Conservation (phyloP, 2,797 vertebrate genomes). For the Trachurus trachurus region DNA sequence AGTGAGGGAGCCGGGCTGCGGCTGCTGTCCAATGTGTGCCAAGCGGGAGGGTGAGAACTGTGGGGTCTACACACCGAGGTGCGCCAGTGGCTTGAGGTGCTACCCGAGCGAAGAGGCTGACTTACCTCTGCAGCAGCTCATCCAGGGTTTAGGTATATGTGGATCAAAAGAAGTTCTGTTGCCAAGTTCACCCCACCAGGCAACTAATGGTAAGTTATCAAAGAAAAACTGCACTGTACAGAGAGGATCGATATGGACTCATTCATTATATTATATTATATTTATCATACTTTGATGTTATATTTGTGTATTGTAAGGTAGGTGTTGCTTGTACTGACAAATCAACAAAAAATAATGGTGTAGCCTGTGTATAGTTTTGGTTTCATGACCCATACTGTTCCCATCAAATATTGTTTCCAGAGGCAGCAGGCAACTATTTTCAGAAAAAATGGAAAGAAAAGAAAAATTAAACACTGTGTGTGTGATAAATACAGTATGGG, state of each 20-base stretch:
- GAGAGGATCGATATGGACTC: neutral
- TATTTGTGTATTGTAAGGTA: neutral
- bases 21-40: slow-evolving; percentile 94
- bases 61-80: slow-evolving; percentile 93
- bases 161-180: slow-evolving; percentile 16
- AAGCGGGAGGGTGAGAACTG: slow-evolving; percentile 90
- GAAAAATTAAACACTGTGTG: neutral
- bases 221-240: neutral
- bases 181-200: slow-evolving; percentile 56
- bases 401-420: neutral
- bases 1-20: slow-evolving; percentile 94
- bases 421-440: neutral
- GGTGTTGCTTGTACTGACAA: neutral
- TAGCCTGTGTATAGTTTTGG: slow-evolving; percentile 4
- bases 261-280: no score
- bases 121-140: slow-evolving; percentile 90
- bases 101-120: slow-evolving; percentile 88
- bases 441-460: neutral
- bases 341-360: neutral
- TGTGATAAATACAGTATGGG: neutral
- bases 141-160: slow-evolving; percentile 91
- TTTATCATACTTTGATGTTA: no score
- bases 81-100: slow-evolving; percentile 90
- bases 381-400: neutral
- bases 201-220: slow-evolving; percentile 81